These are phyloP conservation scores for Alethe diademata DNA, from an alignment of 2,113 vertebrate species.

Conservation along the genomic window DNA sequence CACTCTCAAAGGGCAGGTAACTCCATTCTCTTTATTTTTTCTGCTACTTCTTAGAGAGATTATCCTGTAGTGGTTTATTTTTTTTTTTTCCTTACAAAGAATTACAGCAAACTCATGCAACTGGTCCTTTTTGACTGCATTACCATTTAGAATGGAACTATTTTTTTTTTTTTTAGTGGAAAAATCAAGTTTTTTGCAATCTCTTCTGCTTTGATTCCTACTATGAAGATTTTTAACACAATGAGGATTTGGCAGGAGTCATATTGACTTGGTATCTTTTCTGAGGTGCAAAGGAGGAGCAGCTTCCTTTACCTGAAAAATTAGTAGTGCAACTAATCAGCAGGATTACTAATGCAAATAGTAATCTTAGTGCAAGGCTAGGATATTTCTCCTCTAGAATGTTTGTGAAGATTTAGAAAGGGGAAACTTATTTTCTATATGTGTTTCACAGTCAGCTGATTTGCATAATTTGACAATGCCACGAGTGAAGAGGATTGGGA, in stretches of 20 bases:
- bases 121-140: not conserved
- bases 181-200: not conserved
- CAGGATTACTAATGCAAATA: not conserved
- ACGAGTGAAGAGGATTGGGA: not conserved
- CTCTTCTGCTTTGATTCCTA: not conserved
- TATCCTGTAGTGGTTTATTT: not conserved
- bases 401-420: not conserved
- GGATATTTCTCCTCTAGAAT: not conserved
- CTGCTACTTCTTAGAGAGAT: not conserved
- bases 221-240: not conserved
- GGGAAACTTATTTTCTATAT: not conserved
- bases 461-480: not conserved
- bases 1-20: not conserved
- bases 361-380: not conserved
- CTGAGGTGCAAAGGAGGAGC: not conserved
- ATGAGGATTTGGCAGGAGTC: not conserved
- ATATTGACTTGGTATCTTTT: not conserved
- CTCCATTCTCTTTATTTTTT: not conserved
- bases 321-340: not conserved
- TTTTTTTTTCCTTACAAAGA: not conserved
- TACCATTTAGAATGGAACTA: not conserved
- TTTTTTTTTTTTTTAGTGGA: not conserved
- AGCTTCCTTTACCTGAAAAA: not conserved
- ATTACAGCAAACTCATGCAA: not conserved
- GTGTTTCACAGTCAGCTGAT: not conserved